Conservation (phyloP, 2,113 vertebrate genomes). For the Carlito syrichta region DNA sequence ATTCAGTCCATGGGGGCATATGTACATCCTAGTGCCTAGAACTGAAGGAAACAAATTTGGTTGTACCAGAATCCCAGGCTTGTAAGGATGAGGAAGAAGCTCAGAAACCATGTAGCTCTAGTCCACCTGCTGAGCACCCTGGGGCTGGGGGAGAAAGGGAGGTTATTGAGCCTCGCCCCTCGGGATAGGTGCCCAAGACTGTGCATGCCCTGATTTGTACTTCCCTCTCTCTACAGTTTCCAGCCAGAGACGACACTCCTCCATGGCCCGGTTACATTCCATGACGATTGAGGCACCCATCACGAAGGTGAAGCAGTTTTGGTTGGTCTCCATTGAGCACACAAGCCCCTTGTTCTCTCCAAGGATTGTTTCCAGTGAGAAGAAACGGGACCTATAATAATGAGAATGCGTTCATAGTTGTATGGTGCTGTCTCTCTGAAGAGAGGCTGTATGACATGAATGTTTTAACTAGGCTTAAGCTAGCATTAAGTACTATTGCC, state of each 20-base stretch:
- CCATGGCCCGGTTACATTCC: slow-evolving; percentile 97
- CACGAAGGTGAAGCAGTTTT: slow-evolving; percentile 89
- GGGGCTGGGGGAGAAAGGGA: neutral
- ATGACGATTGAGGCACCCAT: slow-evolving; percentile 99
- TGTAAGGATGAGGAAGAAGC: neutral
- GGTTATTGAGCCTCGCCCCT: accelerated
- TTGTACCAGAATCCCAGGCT: neutral
- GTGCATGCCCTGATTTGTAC: neutral
- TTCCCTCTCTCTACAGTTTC: slow-evolving; percentile 23
- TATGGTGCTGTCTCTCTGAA: neutral
- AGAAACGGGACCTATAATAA: neutral
- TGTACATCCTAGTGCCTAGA: slow-evolving; percentile 9
- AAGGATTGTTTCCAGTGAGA: neutral
- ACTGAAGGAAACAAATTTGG: neutral
- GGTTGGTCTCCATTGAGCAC: neutral
- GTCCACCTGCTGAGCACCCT: neutral
- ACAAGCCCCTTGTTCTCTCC: neutral
- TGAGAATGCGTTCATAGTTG: neutral
- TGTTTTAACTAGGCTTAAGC: too few species aligned
- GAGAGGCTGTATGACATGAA: neutral
- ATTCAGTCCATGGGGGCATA: neutral
- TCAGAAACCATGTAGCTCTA: accelerated
- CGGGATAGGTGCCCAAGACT: neutral
- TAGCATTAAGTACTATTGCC: neutral
- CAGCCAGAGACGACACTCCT: slow-evolving; percentile 93